These are phyloP conservation scores for Danionella cerebrum DNA, from an alignment of 2,113 vertebrate species.

Conservation along the genomic window DNA sequence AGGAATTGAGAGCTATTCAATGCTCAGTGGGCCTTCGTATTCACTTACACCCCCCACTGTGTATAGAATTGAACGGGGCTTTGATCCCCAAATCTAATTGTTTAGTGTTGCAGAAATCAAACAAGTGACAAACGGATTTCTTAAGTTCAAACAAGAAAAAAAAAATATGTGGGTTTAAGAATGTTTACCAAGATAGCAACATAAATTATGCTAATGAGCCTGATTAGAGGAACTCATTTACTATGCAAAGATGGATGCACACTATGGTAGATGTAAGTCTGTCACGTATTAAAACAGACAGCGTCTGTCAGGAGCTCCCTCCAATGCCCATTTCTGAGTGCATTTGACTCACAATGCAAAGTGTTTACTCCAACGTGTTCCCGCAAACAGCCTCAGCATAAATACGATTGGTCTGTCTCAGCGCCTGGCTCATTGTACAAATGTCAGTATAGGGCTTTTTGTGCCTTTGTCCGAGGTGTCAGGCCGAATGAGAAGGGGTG, in stretches of 20 bases:
- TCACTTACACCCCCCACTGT: conserved; percentile 60
- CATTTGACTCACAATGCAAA: not conserved
- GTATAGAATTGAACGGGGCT: conserved; percentile 50
- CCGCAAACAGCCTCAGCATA: conserved; percentile 22
- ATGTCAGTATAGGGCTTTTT: conserved; percentile 60
- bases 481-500: conserved; percentile 79
- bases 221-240: not conserved
- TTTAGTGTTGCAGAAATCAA: conserved; percentile 54
- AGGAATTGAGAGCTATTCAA: conserved; percentile 44
- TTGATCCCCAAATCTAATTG: conserved; percentile 59
- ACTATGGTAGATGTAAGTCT: conserved; percentile 7
- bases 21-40: conserved; percentile 62
- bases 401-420: conserved; percentile 38
- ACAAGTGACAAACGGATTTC: conserved; percentile 30
- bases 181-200: not conserved
- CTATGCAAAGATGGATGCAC: not conserved
- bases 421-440: conserved; percentile 73
- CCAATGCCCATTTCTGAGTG: not conserved
- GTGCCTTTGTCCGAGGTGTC: conserved; percentile 84
- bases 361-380: conserved; percentile 25
- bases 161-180: conserved; percentile 14
- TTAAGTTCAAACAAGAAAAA: conserved; percentile 32
- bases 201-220: conserved; percentile 4
- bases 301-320: conserved; percentile 8
- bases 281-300: conserved; percentile 1